Conservation (phyloP, 2,888 invertebrate genomes). For the Apamea anceps region DNA sequence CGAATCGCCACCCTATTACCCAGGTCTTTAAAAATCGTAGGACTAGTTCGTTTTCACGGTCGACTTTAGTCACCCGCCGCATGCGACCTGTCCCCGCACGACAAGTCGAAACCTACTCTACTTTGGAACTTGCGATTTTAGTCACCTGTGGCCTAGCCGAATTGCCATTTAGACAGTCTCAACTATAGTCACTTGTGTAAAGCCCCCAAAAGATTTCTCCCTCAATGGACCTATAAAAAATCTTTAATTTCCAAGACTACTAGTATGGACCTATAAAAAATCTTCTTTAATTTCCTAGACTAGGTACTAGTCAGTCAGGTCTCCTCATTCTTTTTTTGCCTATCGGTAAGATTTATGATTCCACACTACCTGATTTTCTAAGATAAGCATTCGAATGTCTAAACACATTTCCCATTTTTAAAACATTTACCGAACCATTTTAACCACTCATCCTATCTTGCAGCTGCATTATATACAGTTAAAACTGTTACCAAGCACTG, state of each 20-base stretch:
- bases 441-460: background rate
- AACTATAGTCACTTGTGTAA: no score
- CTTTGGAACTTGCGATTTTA: no score
- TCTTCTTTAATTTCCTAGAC: background rate
- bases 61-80: no score
- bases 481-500: slow-evolving; percentile 24
- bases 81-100: no score
- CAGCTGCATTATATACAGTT: background rate
- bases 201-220: no score
- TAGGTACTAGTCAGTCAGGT: background rate
- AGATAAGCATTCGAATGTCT: background rate
- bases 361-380: background rate
- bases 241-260: background rate
- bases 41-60: no score
- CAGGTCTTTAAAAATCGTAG: no score
- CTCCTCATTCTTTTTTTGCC: background rate
- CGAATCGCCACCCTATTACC: no score
- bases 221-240: background rate
- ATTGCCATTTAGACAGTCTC: no score
- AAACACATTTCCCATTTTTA: background rate
- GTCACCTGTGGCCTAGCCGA: no score
- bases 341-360: background rate
- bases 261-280: no score
- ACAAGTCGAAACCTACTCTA: no score
- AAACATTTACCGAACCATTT: background rate